Conservation (phyloP, 1,140 invertebrate species). For the Euwallacea fornicatus region DNA sequence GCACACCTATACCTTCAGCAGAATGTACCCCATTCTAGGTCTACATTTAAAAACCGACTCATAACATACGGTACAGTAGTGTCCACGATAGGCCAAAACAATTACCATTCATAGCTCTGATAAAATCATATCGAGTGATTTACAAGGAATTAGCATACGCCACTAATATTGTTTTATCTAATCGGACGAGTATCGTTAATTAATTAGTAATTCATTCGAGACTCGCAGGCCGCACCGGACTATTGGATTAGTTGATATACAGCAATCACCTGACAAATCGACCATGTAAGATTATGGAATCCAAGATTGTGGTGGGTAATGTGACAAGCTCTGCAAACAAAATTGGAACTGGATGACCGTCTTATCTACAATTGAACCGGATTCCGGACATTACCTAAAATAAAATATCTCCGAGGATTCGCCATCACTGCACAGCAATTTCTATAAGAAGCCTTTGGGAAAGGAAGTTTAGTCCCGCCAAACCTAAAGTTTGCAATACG, state of each 20-base stretch:
- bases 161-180: constrained; percentile 52
- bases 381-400: not conserved
- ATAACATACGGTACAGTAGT: not conserved
- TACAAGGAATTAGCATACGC: constrained; percentile 55
- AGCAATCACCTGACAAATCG: constrained; percentile 9
- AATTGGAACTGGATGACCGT: no score
- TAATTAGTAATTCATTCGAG: constrained; percentile 51
- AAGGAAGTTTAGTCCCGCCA: constrained; percentile 27
- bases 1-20: no score
- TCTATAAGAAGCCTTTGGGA: constrained; percentile 29
- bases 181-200: constrained; percentile 51
- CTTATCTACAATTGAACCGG: no score
- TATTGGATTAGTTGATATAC: constrained; percentile 23
- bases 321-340: no score
- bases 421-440: constrained; percentile 1
- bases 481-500: constrained; percentile 21
- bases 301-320: not conserved
- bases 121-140: constrained; percentile 54
- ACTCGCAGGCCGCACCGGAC: not conserved
- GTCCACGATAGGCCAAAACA: constrained; percentile 42
- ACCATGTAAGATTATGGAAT: constrained; percentile 1
- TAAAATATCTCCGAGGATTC: constrained; percentile 1
- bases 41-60: no score
- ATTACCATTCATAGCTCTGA: constrained; percentile 51
- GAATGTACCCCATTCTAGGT: no score